These are phyloP conservation scores for Heterotis niloticus DNA, from an alignment of 2,113 vertebrate species.

Conservation along the genomic window DNA sequence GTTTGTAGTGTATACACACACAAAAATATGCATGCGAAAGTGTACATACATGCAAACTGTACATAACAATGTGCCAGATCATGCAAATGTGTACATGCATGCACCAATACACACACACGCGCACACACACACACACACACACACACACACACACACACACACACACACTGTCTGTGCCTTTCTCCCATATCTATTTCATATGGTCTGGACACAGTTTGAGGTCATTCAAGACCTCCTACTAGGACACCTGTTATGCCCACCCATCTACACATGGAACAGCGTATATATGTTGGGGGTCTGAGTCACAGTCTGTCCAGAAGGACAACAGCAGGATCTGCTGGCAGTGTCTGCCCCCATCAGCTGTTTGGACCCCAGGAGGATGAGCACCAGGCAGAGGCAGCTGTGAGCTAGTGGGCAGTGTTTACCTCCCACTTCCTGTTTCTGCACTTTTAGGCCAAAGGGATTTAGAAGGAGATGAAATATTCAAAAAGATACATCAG, in stretches of 20 bases:
- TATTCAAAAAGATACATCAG: background rate
- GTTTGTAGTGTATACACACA: background rate
- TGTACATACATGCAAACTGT: too few relatives aligned
- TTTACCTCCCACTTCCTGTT: background rate
- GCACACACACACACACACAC: too few relatives aligned
- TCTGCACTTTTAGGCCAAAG: background rate
- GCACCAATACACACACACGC: background rate
- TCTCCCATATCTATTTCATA: background rate
- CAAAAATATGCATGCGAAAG: background rate
- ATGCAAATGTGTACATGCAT: too few relatives aligned
- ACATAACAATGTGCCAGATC: too few relatives aligned
- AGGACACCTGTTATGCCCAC: background rate
- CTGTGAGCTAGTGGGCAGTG: background rate
- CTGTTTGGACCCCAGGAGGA: background rate
- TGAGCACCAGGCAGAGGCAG: background rate
- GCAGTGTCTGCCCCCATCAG: too few relatives aligned
- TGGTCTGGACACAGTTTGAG: background rate
- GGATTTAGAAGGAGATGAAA: background rate
- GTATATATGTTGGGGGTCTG: too few relatives aligned
- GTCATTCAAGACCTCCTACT: background rate
- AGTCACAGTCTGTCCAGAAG: too few relatives aligned
- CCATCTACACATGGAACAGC: background rate
- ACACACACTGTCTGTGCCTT: too few relatives aligned
- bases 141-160: too few relatives aligned
- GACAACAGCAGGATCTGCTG: too few relatives aligned